These are phyloP conservation scores for Vesta saturnalis DNA, from an alignment of 2,888 invertebrate genomes.

Conservation along the genomic window DNA sequence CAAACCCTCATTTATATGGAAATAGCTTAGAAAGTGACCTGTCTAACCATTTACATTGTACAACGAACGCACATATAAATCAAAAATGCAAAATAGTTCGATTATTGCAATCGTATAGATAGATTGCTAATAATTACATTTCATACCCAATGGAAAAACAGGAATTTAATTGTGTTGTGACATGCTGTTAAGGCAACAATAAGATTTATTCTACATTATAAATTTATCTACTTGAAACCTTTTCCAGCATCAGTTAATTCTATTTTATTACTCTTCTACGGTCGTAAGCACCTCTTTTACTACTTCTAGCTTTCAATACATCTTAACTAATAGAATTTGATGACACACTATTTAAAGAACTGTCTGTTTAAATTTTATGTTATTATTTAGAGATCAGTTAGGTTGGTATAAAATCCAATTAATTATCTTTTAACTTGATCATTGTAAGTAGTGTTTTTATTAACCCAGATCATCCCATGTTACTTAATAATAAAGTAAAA, in stretches of 20 bases:
- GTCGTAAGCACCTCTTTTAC: not conserved
- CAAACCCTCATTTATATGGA: slow-evolving; percentile 56
- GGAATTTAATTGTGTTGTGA: not conserved
- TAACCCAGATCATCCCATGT: no score
- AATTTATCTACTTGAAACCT: slow-evolving; percentile 1
- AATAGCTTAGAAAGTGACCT: slow-evolving; percentile 54
- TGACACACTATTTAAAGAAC: not conserved
- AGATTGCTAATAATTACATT: not conserved
- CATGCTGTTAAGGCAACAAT: not conserved
- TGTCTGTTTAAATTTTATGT: no score
- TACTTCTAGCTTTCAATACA: not conserved
- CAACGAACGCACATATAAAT: slow-evolving; percentile 39
- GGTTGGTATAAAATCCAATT: no score
- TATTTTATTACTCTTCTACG: not conserved
- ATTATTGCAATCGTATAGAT: not conserved
- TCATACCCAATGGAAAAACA: not conserved
- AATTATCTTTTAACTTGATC: no score
- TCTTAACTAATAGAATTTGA: not conserved
- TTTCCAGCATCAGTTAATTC: not conserved
- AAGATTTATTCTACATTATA: not conserved
- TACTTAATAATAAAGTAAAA: no score
- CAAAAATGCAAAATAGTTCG: slow-evolving; percentile 9
- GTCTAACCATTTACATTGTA: slow-evolving; percentile 51
- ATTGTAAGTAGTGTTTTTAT: no score
- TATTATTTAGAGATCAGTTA: no score